These are phyloP conservation scores for Koerneria pararmatus DNA, from an alignment of 2,888 invertebrate genomes.

Conservation along the genomic window DNA sequence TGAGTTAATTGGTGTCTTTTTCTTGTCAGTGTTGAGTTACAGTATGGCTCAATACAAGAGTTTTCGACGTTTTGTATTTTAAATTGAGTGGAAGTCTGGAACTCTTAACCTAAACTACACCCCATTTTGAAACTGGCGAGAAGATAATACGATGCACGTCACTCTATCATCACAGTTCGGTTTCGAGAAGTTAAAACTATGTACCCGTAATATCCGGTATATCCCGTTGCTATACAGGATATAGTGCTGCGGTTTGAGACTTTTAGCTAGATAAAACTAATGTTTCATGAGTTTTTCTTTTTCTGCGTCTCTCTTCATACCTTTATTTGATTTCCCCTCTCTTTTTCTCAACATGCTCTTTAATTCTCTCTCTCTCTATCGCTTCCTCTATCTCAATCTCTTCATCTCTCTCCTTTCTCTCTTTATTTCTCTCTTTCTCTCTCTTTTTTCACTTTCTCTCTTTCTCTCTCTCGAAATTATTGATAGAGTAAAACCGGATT, in stretches of 20 bases:
- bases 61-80: too few relatives aligned
- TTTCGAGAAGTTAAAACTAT: too few relatives aligned
- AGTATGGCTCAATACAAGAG: too few relatives aligned
- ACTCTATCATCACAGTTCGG: too few relatives aligned
- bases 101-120: too few relatives aligned
- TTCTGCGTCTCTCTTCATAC: not conserved
- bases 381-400: not conserved
- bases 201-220: too few relatives aligned
- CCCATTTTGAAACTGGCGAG: too few relatives aligned
- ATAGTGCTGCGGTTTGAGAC: not conserved
- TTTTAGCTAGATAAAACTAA: not conserved
- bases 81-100: too few relatives aligned
- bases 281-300: not conserved
- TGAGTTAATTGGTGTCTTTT: too few relatives aligned
- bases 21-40: too few relatives aligned
- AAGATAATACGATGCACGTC: too few relatives aligned
- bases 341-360: not conserved
- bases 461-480: not conserved
- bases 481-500: too few relatives aligned
- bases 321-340: not conserved
- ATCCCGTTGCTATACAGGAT: not conserved
- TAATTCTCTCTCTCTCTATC: not conserved
- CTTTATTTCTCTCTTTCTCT: not conserved
- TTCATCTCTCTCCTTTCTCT: not conserved
- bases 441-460: constrained; percentile 13